Conservation (phyloP, 2,888 invertebrate genomes). For the Sclerodermus sp. region DNA sequence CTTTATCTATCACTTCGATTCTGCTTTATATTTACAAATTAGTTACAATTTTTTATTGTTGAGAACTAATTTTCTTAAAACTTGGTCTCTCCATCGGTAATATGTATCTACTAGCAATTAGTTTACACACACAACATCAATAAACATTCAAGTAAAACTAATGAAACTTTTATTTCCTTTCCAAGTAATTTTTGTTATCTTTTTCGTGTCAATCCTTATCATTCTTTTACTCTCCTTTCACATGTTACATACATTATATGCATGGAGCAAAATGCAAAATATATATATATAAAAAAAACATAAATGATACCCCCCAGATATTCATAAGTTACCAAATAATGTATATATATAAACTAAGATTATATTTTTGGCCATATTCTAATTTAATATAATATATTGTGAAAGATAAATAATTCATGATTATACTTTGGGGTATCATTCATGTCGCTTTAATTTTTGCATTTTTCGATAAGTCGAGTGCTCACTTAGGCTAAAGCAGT, state of each 20-base stretch:
- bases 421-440: too few relatives aligned
- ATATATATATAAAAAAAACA: too few relatives aligned
- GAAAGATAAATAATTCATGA: too few relatives aligned
- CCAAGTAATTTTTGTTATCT: not conserved
- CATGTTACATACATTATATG: not conserved
- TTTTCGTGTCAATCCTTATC: not conserved
- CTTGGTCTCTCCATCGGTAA: not conserved
- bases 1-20: conserved; percentile 2
- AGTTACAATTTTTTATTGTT: not conserved
- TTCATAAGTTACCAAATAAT: too few relatives aligned
- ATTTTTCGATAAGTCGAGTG: not conserved
- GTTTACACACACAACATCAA: conserved; percentile 42
- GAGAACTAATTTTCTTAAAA: not conserved
- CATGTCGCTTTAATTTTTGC: not conserved
- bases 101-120: conserved; percentile 27
- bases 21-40: conserved; percentile 3
- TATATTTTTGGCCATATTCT: not conserved
- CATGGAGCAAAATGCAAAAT: too few relatives aligned
- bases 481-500: conserved; percentile 2
- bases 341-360: too few relatives aligned
- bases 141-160: conserved; percentile 37
- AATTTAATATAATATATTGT: not conserved
- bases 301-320: too few relatives aligned
- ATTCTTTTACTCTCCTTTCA: not conserved
- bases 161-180: conserved; percentile 20